Conservation (phyloP, 1,140 invertebrate species). For the Dinoponera quadriceps region DNA sequence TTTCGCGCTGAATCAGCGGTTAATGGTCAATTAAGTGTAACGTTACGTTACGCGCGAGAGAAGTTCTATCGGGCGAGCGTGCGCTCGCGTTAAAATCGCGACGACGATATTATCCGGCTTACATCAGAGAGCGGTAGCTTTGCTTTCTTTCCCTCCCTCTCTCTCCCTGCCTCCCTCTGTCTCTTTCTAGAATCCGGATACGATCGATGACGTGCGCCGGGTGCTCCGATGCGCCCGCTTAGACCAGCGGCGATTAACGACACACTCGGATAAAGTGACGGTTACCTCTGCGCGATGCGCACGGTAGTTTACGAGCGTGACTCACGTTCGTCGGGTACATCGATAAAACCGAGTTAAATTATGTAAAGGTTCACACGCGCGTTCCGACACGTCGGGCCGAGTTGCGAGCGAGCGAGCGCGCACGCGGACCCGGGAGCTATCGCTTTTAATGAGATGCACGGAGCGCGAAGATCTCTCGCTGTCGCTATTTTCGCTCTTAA, state of each 20-base stretch:
- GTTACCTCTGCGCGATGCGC: conserved; percentile 26
- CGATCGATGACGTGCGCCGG: conserved; percentile 40
- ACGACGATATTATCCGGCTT: conserved; percentile 46
- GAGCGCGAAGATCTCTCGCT: conserved; percentile 31
- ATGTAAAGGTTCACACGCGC: conserved; percentile 61
- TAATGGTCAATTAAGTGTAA: not conserved
- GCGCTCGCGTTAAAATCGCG: conserved; percentile 9
- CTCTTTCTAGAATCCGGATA: conserved; percentile 62
- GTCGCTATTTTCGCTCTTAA: conserved; percentile 52
- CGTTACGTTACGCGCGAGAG: not conserved
- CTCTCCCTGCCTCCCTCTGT: too few species aligned
- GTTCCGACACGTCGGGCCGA: conserved; percentile 39
- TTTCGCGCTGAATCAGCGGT: not conserved
- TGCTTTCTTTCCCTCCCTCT: too few species aligned
- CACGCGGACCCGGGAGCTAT: conserved; percentile 37
- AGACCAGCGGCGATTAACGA: conserved; percentile 55
- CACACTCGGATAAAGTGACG: conserved; percentile 51
- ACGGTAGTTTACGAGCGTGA: conserved; percentile 55
- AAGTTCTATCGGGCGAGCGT: not conserved
- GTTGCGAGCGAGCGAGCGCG: not conserved
- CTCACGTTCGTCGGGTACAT: conserved; percentile 52
- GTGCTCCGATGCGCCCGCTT: conserved; percentile 7
- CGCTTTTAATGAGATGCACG: conserved; percentile 54
- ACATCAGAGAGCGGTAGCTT: conserved; percentile 18
- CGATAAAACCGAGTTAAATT: conserved; percentile 60